Evolutionary conservation across 2,888 invertebrate species (phyloP).

Genomic region (Ormyrus thymus): DNA sequence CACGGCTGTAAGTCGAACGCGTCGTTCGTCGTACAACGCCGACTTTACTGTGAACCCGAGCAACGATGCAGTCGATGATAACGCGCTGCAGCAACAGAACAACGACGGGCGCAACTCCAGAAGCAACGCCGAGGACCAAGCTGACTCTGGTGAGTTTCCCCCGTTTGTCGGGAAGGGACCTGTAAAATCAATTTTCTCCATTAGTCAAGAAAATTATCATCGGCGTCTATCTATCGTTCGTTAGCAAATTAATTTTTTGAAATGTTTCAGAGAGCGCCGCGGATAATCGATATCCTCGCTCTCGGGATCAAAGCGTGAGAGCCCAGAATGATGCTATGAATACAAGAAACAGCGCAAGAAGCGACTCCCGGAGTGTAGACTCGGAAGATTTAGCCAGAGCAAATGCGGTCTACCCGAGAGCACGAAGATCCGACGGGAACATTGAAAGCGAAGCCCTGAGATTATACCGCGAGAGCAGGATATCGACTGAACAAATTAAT

Average conservation of each 20-base stretch:
- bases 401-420: constrained; percentile 7
- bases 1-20: constrained; percentile 26
- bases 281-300: constrained; percentile 32
- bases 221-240: too few relatives aligned
- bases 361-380: constrained; percentile 29
- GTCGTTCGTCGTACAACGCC: constrained; percentile 37
- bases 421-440: constrained; percentile 17
- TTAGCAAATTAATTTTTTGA: too few relatives aligned
- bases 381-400: not conserved
- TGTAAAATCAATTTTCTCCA: not conserved
- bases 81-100: not conserved
- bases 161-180: not conserved
- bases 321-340: constrained; percentile 63
- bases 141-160: constrained; percentile 8
- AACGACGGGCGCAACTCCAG: constrained; percentile 14
- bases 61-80: constrained; percentile 23
- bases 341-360: constrained; percentile 62
- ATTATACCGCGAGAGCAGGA: constrained; percentile 29
- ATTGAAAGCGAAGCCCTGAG: constrained; percentile 23
- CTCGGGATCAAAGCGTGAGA: constrained; percentile 20
- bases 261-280: constrained; percentile 33
- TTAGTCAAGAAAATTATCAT: too few relatives aligned
- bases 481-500: constrained; percentile 21
- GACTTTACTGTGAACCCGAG: constrained; percentile 13
- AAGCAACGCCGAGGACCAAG: constrained; percentile 21